Percentiles rank a stretch among this genome's conserved stretches.
Conservation (phyloP, 2,797 vertebrate species). For the Melanotaenia boesemani region DNA sequence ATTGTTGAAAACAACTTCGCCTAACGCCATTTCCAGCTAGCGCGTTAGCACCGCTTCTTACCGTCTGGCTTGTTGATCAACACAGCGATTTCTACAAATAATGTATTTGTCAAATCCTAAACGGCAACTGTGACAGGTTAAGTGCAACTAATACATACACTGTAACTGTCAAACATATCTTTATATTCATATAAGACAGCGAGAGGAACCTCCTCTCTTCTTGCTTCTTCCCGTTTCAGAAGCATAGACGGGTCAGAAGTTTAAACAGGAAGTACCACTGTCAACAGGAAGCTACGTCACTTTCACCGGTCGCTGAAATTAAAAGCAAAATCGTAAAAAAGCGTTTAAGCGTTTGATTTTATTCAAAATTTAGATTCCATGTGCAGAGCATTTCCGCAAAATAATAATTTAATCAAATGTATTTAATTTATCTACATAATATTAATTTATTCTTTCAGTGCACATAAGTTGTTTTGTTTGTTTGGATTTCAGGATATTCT, state of each 20-base stretch:
- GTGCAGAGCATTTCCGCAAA: background rate
- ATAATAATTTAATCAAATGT: background rate
- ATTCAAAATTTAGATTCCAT: background rate
- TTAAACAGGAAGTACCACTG: slow-evolving; percentile 43
- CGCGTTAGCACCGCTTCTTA: slow-evolving; percentile 44
- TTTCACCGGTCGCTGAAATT: background rate
- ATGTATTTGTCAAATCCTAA: background rate
- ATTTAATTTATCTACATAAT: background rate
- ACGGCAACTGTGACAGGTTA: background rate
- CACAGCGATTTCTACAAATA: background rate
- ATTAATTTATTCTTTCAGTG: too few relatives aligned
- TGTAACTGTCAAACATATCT: slow-evolving; percentile 42
- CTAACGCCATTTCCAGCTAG: slow-evolving; percentile 53
- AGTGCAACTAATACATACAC: background rate
- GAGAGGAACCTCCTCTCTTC: slow-evolving; percentile 47
- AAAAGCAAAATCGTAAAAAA: slow-evolving; percentile 13
- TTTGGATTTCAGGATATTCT: too few relatives aligned
- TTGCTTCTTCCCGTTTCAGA: slow-evolving; percentile 19
- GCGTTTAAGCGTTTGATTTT: background rate
- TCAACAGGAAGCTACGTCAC: slow-evolving; percentile 23
- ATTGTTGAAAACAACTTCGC: slow-evolving; percentile 7
- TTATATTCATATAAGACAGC: slow-evolving; percentile 17
- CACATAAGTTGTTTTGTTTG: too few relatives aligned
- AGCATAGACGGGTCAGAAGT: too few relatives aligned
- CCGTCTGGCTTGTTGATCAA: slow-evolving; percentile 30